Conservation (phyloP, 2,797 vertebrate genomes). For the Protonibea diacanthus region DNA sequence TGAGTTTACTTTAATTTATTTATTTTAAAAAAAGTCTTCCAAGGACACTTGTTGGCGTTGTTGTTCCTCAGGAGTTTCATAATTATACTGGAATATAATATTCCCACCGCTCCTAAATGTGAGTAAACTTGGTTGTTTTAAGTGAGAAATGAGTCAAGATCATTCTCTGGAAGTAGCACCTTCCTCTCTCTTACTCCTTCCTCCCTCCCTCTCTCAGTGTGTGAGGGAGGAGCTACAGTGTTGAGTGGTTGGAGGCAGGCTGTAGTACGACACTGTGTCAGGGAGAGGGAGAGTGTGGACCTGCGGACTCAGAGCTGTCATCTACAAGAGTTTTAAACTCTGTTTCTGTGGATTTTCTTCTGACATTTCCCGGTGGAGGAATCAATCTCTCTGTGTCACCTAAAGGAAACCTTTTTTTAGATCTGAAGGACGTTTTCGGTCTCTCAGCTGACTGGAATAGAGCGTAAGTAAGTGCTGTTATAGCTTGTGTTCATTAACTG, state of each 20-base stretch:
- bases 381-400: constrained; percentile 39
- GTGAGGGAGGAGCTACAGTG: constrained; percentile 72
- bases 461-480: constrained; percentile 69
- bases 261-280: constrained; percentile 78
- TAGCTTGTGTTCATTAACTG: constrained; percentile 74
- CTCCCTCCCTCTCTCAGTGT: constrained; percentile 20
- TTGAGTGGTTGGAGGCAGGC: constrained; percentile 66
- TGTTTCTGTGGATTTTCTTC: constrained; percentile 68
- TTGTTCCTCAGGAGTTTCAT: too few relatives aligned
- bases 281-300: constrained; percentile 65
- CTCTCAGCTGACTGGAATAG: constrained; percentile 55
- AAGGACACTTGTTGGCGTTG: too few relatives aligned
- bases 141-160: constrained; percentile 28
- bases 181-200: constrained; percentile 14
- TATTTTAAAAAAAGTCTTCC: too few relatives aligned
- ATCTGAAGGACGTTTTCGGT: constrained; percentile 53
- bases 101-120: background rate
- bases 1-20: too few relatives aligned
- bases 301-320: constrained; percentile 71
- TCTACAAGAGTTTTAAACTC: constrained; percentile 47
- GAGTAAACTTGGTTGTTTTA: background rate
- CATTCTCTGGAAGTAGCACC: background rate
- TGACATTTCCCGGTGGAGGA: constrained; percentile 44
- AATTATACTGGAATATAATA: too few relatives aligned
- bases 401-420: constrained; percentile 38